phyloP scores from a whole-genome alignment of 2,888 invertebrate species.

The Cephus nigrinus region DNA sequence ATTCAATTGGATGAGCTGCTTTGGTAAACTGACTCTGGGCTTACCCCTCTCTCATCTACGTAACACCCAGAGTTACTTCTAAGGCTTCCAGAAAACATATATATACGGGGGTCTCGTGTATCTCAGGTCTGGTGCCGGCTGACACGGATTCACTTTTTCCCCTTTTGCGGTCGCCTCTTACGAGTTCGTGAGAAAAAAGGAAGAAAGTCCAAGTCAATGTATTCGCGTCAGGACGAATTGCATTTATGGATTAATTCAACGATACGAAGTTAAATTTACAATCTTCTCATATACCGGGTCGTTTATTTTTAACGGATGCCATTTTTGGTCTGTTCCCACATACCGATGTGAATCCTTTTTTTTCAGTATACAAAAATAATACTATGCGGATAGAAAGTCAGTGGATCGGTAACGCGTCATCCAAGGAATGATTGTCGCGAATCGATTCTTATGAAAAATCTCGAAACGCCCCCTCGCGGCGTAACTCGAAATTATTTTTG shows the following conservation, averaged over 20 bases:
- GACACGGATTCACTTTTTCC: background rate
- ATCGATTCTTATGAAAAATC: background rate
- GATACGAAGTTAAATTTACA: background rate
- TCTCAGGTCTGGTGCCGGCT: background rate
- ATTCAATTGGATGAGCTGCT: background rate
- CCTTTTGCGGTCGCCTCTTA: background rate
- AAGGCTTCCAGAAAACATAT: background rate
- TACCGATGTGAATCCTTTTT: background rate
- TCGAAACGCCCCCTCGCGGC: background rate
- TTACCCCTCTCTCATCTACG: background rate
- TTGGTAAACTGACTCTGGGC: background rate
- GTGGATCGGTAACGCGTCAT: background rate
- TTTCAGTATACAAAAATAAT: background rate
- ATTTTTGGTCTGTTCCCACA: background rate
- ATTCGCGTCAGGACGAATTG: background rate
- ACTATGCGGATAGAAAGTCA: background rate
- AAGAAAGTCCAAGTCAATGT: background rate
- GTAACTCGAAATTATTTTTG: background rate
- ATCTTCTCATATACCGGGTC: background rate
- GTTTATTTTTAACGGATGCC: background rate
- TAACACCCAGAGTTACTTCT: background rate
- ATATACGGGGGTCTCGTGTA: background rate
- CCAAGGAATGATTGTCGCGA: background rate
- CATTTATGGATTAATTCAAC: background rate
- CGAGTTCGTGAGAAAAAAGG: background rate